A percentile compares a stretch with the other conserved stretches of the same genome.
phyloP scores from a whole-genome alignment of 2,888 invertebrate species.

The Rosalia funebris region DNA sequence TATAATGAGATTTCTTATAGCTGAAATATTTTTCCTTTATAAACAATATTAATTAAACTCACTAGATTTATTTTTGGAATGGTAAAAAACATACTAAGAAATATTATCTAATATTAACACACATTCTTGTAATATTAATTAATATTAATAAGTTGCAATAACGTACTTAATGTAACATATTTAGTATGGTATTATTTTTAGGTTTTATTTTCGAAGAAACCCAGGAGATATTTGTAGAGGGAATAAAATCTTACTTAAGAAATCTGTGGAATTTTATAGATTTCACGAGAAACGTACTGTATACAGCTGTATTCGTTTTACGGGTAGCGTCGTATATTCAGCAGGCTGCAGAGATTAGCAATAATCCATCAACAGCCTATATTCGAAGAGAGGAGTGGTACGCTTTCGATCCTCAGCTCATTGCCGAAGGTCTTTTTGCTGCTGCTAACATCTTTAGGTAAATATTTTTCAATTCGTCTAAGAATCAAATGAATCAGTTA shows the following conservation, averaged over 20 bases:
- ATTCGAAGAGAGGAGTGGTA: slow-evolving; percentile 89
- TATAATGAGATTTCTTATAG: too few relatives aligned
- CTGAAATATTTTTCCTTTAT: too few relatives aligned
- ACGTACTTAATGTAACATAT: too few relatives aligned
- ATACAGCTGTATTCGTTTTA: slow-evolving; percentile 77
- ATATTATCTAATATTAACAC: too few relatives aligned
- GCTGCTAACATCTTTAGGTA: slow-evolving; percentile 93
- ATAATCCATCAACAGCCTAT: slow-evolving; percentile 75
- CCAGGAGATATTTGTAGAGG: slow-evolving; percentile 88
- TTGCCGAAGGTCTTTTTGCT: slow-evolving; percentile 92
- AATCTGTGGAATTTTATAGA: slow-evolving; percentile 98
- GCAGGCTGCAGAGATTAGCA: slow-evolving; percentile 75
- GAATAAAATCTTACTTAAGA: slow-evolving; percentile 85
- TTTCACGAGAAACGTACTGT: slow-evolving; percentile 89
- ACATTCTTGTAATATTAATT: too few relatives aligned
- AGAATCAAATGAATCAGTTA: background rate
- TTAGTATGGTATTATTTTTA: too few relatives aligned
- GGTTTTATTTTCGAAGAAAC: slow-evolving; percentile 94
- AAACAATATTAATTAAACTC: too few relatives aligned
- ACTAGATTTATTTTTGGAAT: too few relatives aligned
- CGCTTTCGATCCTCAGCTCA: slow-evolving; percentile 91
- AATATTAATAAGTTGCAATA: too few relatives aligned
- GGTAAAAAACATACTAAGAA: too few relatives aligned
- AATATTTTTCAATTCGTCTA: slow-evolving; percentile 7
- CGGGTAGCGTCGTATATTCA: slow-evolving; percentile 79